These are phyloP conservation scores for Ifrita kowaldi DNA, from an alignment of 2,113 vertebrate genomes.

Conservation along the genomic window DNA sequence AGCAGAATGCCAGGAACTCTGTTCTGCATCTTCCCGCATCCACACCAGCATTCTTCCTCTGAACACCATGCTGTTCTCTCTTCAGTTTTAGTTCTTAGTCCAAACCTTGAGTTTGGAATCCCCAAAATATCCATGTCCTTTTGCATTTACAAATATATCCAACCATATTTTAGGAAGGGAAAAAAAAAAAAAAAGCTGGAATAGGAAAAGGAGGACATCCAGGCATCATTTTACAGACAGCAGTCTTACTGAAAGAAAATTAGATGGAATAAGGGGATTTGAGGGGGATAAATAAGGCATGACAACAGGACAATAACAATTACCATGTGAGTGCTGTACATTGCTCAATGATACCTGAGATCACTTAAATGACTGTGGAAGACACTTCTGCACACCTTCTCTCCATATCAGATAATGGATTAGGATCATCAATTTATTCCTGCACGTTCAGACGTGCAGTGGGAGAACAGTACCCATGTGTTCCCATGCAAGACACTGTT, in stretches of 20 bases:
- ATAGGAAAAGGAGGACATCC: not conserved
- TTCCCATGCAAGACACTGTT: not conserved
- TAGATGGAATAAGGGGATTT: not conserved
- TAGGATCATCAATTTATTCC: not conserved
- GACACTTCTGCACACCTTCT: not conserved
- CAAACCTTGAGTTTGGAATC: not conserved
- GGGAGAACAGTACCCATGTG: accelerated
- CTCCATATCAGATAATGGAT: not conserved
- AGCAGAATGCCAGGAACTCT: not conserved
- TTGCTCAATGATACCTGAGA: accelerated
- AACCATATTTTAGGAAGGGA: not conserved
- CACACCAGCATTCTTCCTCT: not conserved
- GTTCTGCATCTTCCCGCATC: not conserved
- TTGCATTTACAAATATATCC: not conserved
- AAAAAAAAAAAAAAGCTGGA: not conserved
- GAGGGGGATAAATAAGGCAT: not conserved
- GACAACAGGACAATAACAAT: not conserved
- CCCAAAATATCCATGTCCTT: not conserved
- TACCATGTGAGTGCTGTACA: not conserved
- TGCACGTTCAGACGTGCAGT: not conserved
- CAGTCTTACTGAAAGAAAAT: not conserved
- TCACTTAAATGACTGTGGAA: not conserved
- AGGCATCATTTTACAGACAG: not conserved
- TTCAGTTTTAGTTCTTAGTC: not conserved
- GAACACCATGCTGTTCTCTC: not conserved